These are phyloP conservation scores for Chiroxiphia lanceolata DNA, from an alignment of 2,797 vertebrate genomes.

Conservation along the genomic window DNA sequence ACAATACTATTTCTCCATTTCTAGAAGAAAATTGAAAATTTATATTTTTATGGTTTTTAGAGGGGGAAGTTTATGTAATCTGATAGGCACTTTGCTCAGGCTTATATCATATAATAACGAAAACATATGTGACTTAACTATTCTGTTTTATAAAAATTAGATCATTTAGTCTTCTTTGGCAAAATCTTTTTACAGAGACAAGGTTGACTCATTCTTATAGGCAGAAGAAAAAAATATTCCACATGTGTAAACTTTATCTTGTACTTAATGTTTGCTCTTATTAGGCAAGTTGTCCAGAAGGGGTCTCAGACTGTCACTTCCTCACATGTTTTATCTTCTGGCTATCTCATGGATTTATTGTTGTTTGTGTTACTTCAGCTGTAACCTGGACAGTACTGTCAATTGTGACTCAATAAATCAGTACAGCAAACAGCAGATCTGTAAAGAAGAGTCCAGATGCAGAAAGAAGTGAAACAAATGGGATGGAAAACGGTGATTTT, in stretches of 20 bases:
- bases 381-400: background rate
- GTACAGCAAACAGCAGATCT: background rate
- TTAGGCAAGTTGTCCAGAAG: background rate
- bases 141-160: background rate
- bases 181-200: background rate
- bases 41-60: rapidly evolving
- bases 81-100: background rate
- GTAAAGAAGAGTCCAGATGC: background rate
- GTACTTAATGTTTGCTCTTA: background rate
- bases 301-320: background rate
- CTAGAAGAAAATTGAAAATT: background rate
- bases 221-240: background rate
- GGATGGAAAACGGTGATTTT: background rate
- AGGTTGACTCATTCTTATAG: background rate
- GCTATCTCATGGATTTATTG: background rate
- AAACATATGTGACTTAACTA: background rate
- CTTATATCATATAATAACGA: background rate
- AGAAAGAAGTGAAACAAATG: background rate
- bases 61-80: background rate
- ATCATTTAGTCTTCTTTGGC: background rate
- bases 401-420: background rate
- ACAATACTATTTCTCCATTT: background rate
- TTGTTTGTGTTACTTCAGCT: background rate
- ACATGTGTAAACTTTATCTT: background rate
- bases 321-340: background rate